These are phyloP conservation scores for Erythrocercus mccallii DNA, from an alignment of 2,113 vertebrate genomes.

Conservation along the genomic window DNA sequence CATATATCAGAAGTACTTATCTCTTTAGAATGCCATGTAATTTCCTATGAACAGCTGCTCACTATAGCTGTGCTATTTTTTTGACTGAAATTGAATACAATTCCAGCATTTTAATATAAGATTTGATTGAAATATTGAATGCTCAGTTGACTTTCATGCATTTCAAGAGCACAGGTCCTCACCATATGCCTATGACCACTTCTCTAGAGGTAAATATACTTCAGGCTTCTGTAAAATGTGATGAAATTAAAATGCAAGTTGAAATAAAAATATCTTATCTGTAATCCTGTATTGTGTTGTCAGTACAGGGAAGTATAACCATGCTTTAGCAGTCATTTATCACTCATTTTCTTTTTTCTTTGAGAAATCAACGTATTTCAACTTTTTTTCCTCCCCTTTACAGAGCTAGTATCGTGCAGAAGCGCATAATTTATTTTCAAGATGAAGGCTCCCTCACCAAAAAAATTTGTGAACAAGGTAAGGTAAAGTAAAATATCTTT, in stretches of 20 bases:
- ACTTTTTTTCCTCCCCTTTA: neutral
- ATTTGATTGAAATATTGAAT: neutral
- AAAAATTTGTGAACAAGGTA: constrained; percentile 96
- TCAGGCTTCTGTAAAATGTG: neutral
- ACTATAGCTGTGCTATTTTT: constrained; percentile 53
- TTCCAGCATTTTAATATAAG: constrained; percentile 14
- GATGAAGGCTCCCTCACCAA: constrained; percentile 95
- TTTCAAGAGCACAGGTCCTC: neutral
- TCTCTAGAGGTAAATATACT: neutral
- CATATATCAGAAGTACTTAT: constrained; percentile 44
- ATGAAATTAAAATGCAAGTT: constrained; percentile 21
- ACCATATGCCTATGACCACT: neutral
- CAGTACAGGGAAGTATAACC: neutral
- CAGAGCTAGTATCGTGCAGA: constrained; percentile 97
- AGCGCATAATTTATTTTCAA: constrained; percentile 96
- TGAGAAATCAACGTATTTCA: neutral
- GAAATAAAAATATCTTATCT: neutral
- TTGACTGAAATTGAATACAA: constrained; percentile 50
- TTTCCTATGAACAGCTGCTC: constrained; percentile 60
- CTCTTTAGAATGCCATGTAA: constrained; percentile 45
- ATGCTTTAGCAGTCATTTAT: neutral
- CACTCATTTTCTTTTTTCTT: neutral
- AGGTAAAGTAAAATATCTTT: neutral
- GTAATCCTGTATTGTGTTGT: neutral
- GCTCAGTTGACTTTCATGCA: constrained; percentile 7